Evolutionary conservation across 2,888 invertebrate genomes (phyloP).

Genomic region (Deilephila porcellus): DNA sequence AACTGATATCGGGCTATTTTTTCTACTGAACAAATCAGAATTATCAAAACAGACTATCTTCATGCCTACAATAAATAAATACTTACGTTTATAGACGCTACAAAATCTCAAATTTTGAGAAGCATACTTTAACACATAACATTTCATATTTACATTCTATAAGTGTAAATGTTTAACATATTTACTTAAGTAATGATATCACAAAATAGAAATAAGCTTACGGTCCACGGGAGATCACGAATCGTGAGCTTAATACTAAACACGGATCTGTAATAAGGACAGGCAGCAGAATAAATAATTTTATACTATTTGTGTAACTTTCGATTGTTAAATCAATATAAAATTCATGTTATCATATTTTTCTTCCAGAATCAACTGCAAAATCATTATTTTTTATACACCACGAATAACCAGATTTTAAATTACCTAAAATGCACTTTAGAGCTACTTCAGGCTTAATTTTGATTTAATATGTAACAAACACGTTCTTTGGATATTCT

Average conservation of each 20-base stretch:
- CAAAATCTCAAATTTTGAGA: neutral
- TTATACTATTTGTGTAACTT: neutral
- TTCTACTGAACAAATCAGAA: too few relatives aligned
- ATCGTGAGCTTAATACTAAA: constrained; percentile 8
- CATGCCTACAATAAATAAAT: too few relatives aligned
- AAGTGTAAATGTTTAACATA: neutral
- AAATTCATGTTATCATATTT: neutral
- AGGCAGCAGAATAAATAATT: neutral
- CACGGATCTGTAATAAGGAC: neutral
- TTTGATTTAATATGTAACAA: too few relatives aligned
- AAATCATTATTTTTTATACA: too few relatives aligned
- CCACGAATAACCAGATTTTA: too few relatives aligned
- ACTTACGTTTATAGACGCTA: too few relatives aligned
- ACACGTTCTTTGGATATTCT: too few relatives aligned
- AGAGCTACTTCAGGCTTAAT: too few relatives aligned
- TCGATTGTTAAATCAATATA: neutral
- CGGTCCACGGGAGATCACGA: neutral
- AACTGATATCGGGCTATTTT: too few relatives aligned
- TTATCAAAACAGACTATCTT: too few relatives aligned
- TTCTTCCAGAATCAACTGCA: neutral
- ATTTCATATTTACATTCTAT: neutral
- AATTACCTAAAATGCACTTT: too few relatives aligned
- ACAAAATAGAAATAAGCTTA: neutral
- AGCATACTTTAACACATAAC: neutral
- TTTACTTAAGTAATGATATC: neutral